Evolutionary conservation across 2,888 invertebrate genomes (phyloP).

Genomic region (Quadroppia sp.): DNA sequence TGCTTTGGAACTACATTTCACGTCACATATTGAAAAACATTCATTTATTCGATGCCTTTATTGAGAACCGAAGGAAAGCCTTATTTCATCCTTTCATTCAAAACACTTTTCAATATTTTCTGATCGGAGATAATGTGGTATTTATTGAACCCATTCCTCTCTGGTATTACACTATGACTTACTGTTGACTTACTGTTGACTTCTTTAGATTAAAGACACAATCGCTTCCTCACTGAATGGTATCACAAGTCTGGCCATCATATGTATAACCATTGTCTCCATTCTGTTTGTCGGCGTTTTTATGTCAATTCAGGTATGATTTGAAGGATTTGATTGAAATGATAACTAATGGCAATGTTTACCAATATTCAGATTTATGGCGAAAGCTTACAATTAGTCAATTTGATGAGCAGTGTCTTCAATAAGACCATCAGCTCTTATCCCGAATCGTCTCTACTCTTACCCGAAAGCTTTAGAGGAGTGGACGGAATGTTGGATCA

Average conservation of each 20-base stretch:
- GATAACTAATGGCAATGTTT: not conserved
- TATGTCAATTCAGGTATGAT: conserved; percentile 22
- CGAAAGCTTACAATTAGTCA: conserved; percentile 85
- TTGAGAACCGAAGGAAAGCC: not conserved
- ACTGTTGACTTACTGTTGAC: not conserved
- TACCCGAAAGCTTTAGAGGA: conserved; percentile 78
- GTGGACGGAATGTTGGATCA: conserved; percentile 64
- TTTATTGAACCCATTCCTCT: not conserved
- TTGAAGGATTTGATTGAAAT: not conserved
- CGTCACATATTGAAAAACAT: not conserved
- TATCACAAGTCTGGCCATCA: conserved; percentile 12
- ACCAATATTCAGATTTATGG: conserved; percentile 70
- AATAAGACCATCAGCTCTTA: conserved; percentile 84
- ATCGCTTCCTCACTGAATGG: conserved; percentile 31
- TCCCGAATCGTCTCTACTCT: conserved; percentile 72
- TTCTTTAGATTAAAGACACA: conserved; percentile 13
- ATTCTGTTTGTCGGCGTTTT: conserved; percentile 28
- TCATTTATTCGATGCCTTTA: not conserved
- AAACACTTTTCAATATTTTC: conserved; percentile 20
- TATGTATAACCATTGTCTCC: conserved; percentile 24
- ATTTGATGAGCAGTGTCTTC: conserved; percentile 78
- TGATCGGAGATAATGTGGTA: conserved; percentile 34
- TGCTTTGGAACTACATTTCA: conserved; percentile 7
- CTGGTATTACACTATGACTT: not conserved
- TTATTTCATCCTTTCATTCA: conserved; percentile 23